Conservation (phyloP, 2,113 vertebrate genomes). For the Vidua macroura region DNA sequence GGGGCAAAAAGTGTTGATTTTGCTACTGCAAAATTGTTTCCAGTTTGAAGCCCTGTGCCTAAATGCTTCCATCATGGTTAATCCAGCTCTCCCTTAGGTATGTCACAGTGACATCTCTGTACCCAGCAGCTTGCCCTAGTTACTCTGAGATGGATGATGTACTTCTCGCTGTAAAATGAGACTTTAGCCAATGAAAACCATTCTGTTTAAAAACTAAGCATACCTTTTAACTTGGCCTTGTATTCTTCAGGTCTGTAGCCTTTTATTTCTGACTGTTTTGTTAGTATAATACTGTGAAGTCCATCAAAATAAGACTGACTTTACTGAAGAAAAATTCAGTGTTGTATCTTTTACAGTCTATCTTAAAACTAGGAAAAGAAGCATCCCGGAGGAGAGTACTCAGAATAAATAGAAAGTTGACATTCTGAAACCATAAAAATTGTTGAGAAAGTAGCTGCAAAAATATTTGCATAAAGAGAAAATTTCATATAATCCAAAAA, state of each 20-base stretch:
- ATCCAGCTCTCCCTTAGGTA: not conserved
- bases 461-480: not conserved
- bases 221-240: not conserved
- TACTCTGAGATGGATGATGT: not conserved
- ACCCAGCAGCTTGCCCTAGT: not conserved
- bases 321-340: not conserved
- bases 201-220: not conserved
- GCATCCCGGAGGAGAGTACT: not conserved
- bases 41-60: not conserved
- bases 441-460: not conserved
- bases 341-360: not conserved
- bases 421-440: not conserved
- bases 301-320: not conserved
- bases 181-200: not conserved
- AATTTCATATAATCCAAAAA: not conserved
- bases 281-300: not conserved
- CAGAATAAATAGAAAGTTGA: not conserved
- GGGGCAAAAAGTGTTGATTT: not conserved
- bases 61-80: not conserved
- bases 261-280: not conserved
- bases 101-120: not conserved
- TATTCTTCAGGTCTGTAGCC: not conserved
- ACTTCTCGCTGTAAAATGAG: not conserved
- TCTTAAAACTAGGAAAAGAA: not conserved
- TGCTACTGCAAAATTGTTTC: not conserved